These are phyloP conservation scores for Rhadina sibilatrix DNA, from an alignment of 2,113 vertebrate species.

Conservation along the genomic window DNA sequence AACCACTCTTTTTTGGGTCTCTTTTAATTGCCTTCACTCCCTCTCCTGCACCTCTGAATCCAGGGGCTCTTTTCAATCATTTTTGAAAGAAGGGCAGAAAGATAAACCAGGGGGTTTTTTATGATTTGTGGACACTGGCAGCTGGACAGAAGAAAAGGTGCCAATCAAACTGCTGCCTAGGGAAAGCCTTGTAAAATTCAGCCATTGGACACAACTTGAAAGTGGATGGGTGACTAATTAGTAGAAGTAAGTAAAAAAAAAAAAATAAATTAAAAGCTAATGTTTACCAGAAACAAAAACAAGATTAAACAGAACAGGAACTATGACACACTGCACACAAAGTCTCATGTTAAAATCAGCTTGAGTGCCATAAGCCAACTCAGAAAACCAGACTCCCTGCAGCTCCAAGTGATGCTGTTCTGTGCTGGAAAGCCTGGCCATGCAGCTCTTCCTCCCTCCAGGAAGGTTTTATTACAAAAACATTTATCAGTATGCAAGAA, in stretches of 20 bases:
- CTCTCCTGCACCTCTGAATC: background rate
- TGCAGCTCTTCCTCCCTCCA: background rate
- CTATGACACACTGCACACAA: rapidly evolving
- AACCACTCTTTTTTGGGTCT: background rate
- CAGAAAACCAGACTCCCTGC: background rate
- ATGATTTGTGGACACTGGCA: slow-evolving; percentile 3
- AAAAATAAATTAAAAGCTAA: background rate
- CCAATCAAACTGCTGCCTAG: background rate
- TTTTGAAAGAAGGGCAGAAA: background rate
- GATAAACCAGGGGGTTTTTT: background rate
- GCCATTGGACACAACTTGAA: background rate
- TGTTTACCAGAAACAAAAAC: background rate
- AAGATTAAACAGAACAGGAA: background rate
- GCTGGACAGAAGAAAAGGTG: background rate
- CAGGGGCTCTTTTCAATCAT: background rate
- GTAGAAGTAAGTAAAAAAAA: background rate
- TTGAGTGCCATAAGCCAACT: background rate
- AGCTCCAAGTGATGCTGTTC: background rate
- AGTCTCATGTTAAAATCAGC: background rate
- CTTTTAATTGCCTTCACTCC: background rate
- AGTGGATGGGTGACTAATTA: background rate
- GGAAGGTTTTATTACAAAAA: background rate
- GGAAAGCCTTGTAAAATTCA: background rate
- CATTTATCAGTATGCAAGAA: background rate
- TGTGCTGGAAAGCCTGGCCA: rapidly evolving